phyloP scores from a whole-genome alignment of 2,888 invertebrate genomes.

The Acanthococcus lagerstroemiae region DNA sequence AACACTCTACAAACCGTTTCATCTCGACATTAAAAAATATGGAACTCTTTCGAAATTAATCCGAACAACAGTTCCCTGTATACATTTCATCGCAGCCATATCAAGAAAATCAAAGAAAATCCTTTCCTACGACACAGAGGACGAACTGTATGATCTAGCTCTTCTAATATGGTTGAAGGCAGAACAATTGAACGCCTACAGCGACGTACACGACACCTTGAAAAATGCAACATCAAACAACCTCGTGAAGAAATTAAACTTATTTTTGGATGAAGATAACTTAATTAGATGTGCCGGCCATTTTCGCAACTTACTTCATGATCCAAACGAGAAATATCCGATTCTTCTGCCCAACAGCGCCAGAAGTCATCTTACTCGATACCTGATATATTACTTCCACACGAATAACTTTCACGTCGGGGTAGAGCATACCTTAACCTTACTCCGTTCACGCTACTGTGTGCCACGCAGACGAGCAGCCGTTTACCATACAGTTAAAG shows the following conservation, averaged over 20 bases:
- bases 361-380: neutral
- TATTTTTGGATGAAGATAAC: neutral
- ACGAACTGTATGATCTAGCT: neutral
- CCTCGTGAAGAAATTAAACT: neutral
- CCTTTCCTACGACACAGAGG: too few relatives aligned
- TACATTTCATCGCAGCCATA: neutral
- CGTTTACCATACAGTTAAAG: neutral
- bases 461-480: neutral
- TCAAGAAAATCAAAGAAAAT: too few relatives aligned
- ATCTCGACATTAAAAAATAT: neutral
- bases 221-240: neutral
- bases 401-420: neutral
- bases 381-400: neutral
- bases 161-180: neutral
- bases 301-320: neutral
- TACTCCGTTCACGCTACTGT: neutral
- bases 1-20: neutral
- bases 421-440: neutral
- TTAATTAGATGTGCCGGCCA: neutral
- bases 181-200: neutral
- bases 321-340: neutral
- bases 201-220: neutral
- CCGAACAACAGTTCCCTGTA: neutral
- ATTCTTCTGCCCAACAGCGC: neutral
- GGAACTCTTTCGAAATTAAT: neutral